Evolutionary conservation across 2,797 vertebrate genomes (phyloP), one percentile per base, ranked within the genome.

Genomic region (Distichodus sexfasciatus): DNA sequence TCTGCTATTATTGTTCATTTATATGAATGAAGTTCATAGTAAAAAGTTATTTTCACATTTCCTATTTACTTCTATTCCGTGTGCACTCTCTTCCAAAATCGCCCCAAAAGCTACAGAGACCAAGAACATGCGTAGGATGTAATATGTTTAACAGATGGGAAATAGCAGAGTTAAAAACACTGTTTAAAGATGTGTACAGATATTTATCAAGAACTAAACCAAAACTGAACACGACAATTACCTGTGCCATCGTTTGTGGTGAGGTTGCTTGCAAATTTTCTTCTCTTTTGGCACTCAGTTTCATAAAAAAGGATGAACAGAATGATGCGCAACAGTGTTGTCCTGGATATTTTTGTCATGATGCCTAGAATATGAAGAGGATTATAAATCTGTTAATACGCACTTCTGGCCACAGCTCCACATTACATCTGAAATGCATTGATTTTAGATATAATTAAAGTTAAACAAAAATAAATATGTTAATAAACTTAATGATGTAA

Each of bases 301-400:
- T 68, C 61, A 21, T 84, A 85, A 53, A 74, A 44, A 65, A 87
- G 54, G 76, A 81, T 72, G 83, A 92, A 72, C 82, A 94, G 57
- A 68, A 92, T 72, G 40, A 92, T 75, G 79, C 66, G 87, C 71
- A 92, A 71, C 71, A 77, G 73, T 53, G 66, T 3, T 68, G 80
- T 86, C 82, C 81, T 91, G 84, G 84, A 84, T 90, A 92, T 89
- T 77, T 69, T 89, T 24, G 87, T 74, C 79, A 75, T 82, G 85
- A 87, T 81, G 19, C 77, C 74, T 74, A 74, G 69, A 70, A 83
- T n/a, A n/a, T 85, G 2, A 7, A 44, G 70, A 40, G 72, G 2
- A 68, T 70, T 66, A 6, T 9, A 62, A 40, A 41, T 11, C 14
- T 28, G 15, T 23, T 11, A 28, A 0, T n/a, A 54, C 2, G 44